These are phyloP conservation scores for Penaeus japonicus DNA, from an alignment of 1,140 invertebrate genomes.

Conservation along the genomic window DNA sequence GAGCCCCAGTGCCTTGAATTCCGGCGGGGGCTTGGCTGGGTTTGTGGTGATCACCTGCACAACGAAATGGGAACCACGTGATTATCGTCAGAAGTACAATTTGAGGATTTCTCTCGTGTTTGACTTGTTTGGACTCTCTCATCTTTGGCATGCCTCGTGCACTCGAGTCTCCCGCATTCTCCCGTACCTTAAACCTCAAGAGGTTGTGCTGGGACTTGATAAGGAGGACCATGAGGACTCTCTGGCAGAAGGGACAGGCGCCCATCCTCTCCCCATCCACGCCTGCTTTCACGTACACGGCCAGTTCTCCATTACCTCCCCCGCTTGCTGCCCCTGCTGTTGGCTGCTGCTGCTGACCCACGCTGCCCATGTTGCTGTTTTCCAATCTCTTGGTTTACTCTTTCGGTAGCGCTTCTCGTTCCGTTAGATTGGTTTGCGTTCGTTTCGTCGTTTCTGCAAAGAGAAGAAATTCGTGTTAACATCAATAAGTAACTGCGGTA, in stretches of 20 bases:
- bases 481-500: too few relatives aligned
- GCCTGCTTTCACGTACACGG: slow-evolving; percentile 68
- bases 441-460: too few relatives aligned
- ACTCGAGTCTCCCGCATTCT: background rate
- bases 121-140: background rate
- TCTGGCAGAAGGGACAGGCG: slow-evolving; percentile 70
- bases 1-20: slow-evolving; percentile 67
- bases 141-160: too few relatives aligned
- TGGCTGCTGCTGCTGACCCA: too few relatives aligned
- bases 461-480: too few relatives aligned
- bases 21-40: slow-evolving; percentile 67
- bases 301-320: background rate
- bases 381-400: background rate
- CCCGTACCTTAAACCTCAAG: slow-evolving; percentile 60
- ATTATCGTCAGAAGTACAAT: background rate
- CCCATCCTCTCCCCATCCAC: slow-evolving; percentile 68
- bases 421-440: too few relatives aligned
- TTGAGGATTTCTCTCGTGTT: background rate
- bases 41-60: slow-evolving; percentile 68
- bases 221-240: slow-evolving; percentile 69
- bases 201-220: slow-evolving; percentile 63
- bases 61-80: slow-evolving; percentile 40
- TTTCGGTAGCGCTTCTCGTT: too few relatives aligned
- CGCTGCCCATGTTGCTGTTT: background rate
- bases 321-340: too few relatives aligned